A percentile compares a stretch with the other conserved stretches of the same genome.
These are phyloP conservation scores for Ictidomys tridecemlineatus DNA, from an alignment of 2,113 vertebrate genomes.

Conservation along the genomic window DNA sequence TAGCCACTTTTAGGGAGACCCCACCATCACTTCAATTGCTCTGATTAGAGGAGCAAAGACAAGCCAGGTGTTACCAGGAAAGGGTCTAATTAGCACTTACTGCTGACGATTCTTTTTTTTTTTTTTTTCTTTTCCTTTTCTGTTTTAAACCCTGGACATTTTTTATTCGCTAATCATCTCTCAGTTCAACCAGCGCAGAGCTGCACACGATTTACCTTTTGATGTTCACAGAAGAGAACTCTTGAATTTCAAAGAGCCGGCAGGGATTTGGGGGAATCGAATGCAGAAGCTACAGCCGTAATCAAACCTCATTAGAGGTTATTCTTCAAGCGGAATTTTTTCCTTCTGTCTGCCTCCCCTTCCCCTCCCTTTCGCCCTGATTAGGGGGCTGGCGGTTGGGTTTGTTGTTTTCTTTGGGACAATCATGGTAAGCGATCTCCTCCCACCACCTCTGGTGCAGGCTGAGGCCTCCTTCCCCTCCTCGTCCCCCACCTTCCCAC, in stretches of 20 bases:
- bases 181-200: conserved; percentile 81
- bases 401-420: conserved; percentile 70
- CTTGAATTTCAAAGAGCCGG: conserved; percentile 90
- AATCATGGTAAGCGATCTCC: conserved; percentile 60
- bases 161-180: conserved; percentile 89
- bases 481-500: neutral
- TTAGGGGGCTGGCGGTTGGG: conserved; percentile 83
- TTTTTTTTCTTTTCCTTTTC: conserved; percentile 53
- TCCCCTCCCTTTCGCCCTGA: conserved; percentile 75
- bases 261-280: conserved; percentile 86
- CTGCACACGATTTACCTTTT: conserved; percentile 87
- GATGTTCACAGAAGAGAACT: conserved; percentile 90
- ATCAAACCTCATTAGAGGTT: conserved; percentile 91
- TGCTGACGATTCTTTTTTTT: conserved; percentile 72
- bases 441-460: neutral
- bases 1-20: neutral
- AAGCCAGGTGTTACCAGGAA: conserved; percentile 88
- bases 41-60: conserved; percentile 85
- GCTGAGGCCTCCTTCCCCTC: conserved; percentile 67
- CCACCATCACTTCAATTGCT: conserved; percentile 74
- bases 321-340: conserved; percentile 88
- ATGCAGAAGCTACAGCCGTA: conserved; percentile 84
- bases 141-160: conserved; percentile 80
- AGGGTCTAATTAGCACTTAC: conserved; percentile 87
- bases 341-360: conserved; percentile 60